A percentile compares a stretch with the other conserved stretches of the same genome.
These are phyloP conservation scores for Leucophenga maculata DNA, from an alignment of 2,888 invertebrate genomes.

Conservation along the genomic window DNA sequence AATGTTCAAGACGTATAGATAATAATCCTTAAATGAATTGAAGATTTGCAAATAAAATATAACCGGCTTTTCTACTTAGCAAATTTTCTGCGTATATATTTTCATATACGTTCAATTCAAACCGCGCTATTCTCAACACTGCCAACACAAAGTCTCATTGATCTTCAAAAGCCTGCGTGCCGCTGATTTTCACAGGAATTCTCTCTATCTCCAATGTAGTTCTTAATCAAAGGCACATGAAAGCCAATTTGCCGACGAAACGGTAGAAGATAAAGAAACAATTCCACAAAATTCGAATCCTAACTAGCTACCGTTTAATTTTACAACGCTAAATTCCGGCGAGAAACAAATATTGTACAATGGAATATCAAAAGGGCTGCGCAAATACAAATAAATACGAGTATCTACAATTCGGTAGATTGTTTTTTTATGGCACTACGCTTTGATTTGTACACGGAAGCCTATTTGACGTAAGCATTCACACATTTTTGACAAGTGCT, in stretches of 20 bases:
- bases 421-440: constrained; percentile 47
- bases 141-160: not conserved
- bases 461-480: constrained; percentile 63
- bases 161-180: constrained; percentile 11
- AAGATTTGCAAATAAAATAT: too few relatives aligned
- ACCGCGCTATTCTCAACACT: not conserved
- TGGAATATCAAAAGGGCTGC: not conserved
- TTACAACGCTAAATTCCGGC: constrained; percentile 49
- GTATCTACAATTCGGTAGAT: not conserved
- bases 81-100: not conserved
- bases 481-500: constrained; percentile 52
- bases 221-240: constrained; percentile 20
- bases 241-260: constrained; percentile 9
- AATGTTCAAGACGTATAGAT: too few relatives aligned
- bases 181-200: constrained; percentile 19
- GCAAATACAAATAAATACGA: constrained; percentile 1
- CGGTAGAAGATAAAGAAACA: constrained; percentile 11
- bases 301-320: constrained; percentile 67
- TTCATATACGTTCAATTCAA: not conserved
- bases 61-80: too few relatives aligned
- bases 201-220: too few relatives aligned
- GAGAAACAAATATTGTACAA: constrained; percentile 10
- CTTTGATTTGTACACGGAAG: constrained; percentile 50
- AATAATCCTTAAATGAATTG: too few relatives aligned
- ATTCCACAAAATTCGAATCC: constrained; percentile 41